These are phyloP conservation scores for Sceliomorpha sp. DNA, from an alignment of 2,888 invertebrate species.

Conservation along the genomic window DNA sequence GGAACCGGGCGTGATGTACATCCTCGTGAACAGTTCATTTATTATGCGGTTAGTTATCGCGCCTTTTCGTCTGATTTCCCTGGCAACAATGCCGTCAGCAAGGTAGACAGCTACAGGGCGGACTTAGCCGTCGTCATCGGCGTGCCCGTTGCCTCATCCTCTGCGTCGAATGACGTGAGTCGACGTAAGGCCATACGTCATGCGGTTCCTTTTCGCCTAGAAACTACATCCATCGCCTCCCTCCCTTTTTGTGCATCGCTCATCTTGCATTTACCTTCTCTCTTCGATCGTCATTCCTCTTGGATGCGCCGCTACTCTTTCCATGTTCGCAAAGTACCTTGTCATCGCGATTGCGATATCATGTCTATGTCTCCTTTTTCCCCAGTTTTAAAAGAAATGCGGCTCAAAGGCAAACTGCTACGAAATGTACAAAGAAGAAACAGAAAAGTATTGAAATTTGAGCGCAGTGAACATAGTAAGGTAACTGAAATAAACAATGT, in stretches of 20 bases:
- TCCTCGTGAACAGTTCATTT: conserved; percentile 79
- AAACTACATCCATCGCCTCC: conserved; percentile 42
- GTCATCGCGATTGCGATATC: conserved; percentile 11
- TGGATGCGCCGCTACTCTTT: conserved; percentile 33
- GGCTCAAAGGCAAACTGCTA: no score
- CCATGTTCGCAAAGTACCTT: conserved; percentile 28
- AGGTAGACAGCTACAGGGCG: conserved; percentile 64
- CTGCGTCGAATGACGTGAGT: conserved; percentile 67
- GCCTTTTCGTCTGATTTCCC: conserved; percentile 81
- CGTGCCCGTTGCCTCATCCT: conserved; percentile 64
- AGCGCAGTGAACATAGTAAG: no score
- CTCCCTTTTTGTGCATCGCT: conserved; percentile 35
- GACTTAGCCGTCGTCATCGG: conserved; percentile 63
- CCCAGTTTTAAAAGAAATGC: no score
- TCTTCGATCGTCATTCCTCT: conserved; percentile 41
- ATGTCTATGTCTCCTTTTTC: no score
- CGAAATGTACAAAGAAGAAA: no score
- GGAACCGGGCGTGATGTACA: conserved; percentile 81
- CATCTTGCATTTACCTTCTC: conserved; percentile 33
- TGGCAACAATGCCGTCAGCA: conserved; percentile 79
- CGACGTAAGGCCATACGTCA: conserved; percentile 75
- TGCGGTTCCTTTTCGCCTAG: conserved; percentile 48
- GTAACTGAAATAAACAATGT: no score
- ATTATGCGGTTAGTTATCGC: conserved; percentile 81
- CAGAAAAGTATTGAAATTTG: no score